Base-by-base conservation (phyloP, 1,140 invertebrate species). In the Drosophila nebulosa region DNA sequence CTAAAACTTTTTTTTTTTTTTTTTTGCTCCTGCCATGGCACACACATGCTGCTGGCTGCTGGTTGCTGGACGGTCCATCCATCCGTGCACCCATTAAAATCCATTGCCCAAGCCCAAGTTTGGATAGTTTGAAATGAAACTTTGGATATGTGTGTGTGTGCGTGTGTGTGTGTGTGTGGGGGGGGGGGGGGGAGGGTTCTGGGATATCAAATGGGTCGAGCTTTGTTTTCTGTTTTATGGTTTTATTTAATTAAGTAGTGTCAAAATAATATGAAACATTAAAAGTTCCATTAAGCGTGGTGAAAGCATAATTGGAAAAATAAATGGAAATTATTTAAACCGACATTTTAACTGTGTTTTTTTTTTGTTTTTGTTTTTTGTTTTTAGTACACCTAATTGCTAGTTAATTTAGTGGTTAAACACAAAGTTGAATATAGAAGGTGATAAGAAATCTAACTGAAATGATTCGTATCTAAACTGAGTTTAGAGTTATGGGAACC, bases 251-350 rank as follows among this genome's bases (percentile, higher is more conserved):
- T 53, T 61, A 30, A 26, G 46, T 21, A 39, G 42, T 52, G 58
- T 18, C 35, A 39, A 52, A 64, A 32, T 26, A 26, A 42, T 42
- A 14, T 6, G 4, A 62, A 52, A 66, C 64, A 62, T 36, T 52
- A 62, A 67, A 32, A 52, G 24, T 61, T 26, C 16, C 36, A 39
- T 68, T 39, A 14, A 68, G 39, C 39, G 39, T 46, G 39, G 60
- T 64, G 50, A 12, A 68, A 68, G 57, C 64, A 36, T 68, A 68
- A 55, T 46, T 35, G 50, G 61, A 46, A n/a, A 55, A 65, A 68
- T 68, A 68, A 68, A 64, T 68, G 39, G 26, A 32, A 64, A 68
- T 68, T 53, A 55, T 64, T 36, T 39, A 16, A 68, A 65, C 24
- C 52, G 64, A n/a, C n/a, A n/a, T n/a, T n/a, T 68, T 64, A 68